A percentile compares a stretch with the other conserved stretches of the same genome.
Evolutionary conservation across 2,888 invertebrate genomes (phyloP).

Genomic region (Prosopocoilus inquinatus): DNA sequence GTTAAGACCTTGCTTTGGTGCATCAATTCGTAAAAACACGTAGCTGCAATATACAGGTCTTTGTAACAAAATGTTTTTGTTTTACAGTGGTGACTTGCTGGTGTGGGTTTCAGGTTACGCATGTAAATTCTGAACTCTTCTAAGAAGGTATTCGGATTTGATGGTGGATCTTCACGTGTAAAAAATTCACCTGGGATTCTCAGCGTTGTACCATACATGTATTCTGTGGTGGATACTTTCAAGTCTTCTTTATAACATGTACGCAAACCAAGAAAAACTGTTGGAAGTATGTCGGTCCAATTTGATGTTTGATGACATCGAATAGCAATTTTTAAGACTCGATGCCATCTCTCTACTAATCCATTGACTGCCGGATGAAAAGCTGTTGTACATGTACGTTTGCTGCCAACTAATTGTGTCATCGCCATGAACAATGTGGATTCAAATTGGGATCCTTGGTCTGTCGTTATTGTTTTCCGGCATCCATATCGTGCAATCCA

Average conservation of each 20-base stretch:
- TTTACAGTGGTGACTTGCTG: no score
- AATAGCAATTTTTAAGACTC: slow-evolving; percentile 44
- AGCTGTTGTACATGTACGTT: slow-evolving; percentile 32
- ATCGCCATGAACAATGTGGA: slow-evolving; percentile 30
- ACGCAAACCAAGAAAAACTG: not conserved
- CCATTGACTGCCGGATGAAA: slow-evolving; percentile 45
- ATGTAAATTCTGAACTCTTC: no score
- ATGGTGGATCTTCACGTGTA: no score
- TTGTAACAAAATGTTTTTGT: no score
- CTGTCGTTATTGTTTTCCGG: slow-evolving; percentile 38
- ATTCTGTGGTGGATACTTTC: no score
- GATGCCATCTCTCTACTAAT: slow-evolving; percentile 45
- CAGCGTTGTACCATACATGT: no score
- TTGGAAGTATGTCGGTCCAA: slow-evolving; percentile 37
- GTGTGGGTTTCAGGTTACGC: no score
- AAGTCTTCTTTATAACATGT: no score
- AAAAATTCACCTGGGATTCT: no score
- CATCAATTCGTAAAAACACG: slow-evolving; percentile 14
- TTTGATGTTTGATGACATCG: slow-evolving; percentile 27
- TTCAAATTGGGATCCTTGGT: slow-evolving; percentile 41
- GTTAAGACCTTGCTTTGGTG: not conserved
- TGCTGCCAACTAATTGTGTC: slow-evolving; percentile 28
- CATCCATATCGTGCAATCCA: slow-evolving; percentile 39
- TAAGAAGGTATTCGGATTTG: no score
- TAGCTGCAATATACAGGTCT: no score